Percentiles rank a stretch among this genome's conserved stretches.
Evolutionary conservation across 2,797 vertebrate species (phyloP).

Genomic region (Gouania willdenowi): DNA sequence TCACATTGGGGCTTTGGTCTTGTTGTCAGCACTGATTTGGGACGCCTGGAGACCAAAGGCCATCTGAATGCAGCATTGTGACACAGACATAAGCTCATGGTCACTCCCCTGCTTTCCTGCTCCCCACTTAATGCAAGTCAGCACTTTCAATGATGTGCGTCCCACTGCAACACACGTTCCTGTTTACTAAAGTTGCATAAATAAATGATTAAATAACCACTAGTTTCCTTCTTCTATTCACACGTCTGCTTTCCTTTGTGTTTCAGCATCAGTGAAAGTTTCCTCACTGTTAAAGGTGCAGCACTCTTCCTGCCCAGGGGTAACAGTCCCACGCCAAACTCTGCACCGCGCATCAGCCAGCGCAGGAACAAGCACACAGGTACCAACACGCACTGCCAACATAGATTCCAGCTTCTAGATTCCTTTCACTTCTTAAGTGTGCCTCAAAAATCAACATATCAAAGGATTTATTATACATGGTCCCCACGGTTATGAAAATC

Average conservation of each 20-base stretch:
- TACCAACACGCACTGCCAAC: constrained; percentile 47
- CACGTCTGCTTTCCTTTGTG: background rate
- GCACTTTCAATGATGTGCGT: constrained; percentile 1
- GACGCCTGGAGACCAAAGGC: constrained; percentile 16
- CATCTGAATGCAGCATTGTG: constrained; percentile 51
- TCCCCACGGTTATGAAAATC: no score
- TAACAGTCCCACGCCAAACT: constrained; percentile 83
- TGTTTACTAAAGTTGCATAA: background rate
- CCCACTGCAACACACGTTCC: background rate
- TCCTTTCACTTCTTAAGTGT: no score
- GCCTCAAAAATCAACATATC: constrained; percentile 2
- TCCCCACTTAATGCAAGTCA: constrained; percentile 4
- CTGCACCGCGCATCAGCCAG: constrained; percentile 84
- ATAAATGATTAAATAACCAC: background rate
- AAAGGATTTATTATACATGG: no score
- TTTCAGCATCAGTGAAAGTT: constrained; percentile 94
- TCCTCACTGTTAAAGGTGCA: constrained; percentile 96
- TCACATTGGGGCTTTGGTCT: constrained; percentile 40
- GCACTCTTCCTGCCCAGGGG: constrained; percentile 94
- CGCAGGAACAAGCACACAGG: constrained; percentile 93
- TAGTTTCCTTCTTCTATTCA: constrained; percentile 1
- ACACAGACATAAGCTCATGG: constrained; percentile 33
- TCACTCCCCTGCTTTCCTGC: constrained; percentile 18
- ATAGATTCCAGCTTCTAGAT: constrained; percentile 10
- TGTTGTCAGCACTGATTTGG: constrained; percentile 39